Evolutionary conservation across 1,140 invertebrate genomes (phyloP).

Genomic region (Zaprionus inermis): DNA sequence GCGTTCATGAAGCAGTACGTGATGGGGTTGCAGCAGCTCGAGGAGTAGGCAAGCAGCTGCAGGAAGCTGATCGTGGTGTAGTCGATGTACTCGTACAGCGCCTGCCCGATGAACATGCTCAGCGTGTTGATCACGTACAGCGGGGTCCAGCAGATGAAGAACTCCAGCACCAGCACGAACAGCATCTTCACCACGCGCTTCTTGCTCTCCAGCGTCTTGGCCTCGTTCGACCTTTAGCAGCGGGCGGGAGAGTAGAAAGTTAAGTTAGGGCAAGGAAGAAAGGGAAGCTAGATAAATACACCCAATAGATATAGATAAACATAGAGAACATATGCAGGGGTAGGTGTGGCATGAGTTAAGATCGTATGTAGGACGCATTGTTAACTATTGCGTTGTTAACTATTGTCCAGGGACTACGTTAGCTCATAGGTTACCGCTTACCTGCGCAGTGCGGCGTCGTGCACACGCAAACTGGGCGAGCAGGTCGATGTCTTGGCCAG

Average conservation of each 20-base stretch:
- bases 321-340: too few species aligned
- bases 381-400: slow-evolving; percentile 93
- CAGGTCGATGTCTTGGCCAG: slow-evolving; percentile 52
- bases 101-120: slow-evolving; percentile 88
- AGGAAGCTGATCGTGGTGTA: slow-evolving; percentile 91
- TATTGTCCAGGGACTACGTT: background rate
- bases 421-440: slow-evolving; percentile 25
- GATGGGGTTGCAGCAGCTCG: slow-evolving; percentile 96
- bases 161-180: slow-evolving; percentile 95
- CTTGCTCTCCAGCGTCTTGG: slow-evolving; percentile 84
- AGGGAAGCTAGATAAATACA: background rate
- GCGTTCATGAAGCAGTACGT: slow-evolving; percentile 98
- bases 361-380: background rate
- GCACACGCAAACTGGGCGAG: slow-evolving; percentile 69
- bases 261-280: background rate
- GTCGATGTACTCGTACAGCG: slow-evolving; percentile 89
- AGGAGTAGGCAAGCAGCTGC: slow-evolving; percentile 93
- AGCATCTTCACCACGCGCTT: slow-evolving; percentile 94
- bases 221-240: slow-evolving; percentile 83
- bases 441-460: slow-evolving; percentile 74
- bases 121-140: slow-evolving; percentile 93
- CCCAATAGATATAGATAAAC: background rate
- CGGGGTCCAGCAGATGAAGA: slow-evolving; percentile 97
- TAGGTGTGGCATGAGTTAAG: background rate
- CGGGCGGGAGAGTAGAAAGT: background rate